Evolutionary conservation across 2,888 invertebrate genomes (phyloP).

Genomic region (Chouioia cunea): DNA sequence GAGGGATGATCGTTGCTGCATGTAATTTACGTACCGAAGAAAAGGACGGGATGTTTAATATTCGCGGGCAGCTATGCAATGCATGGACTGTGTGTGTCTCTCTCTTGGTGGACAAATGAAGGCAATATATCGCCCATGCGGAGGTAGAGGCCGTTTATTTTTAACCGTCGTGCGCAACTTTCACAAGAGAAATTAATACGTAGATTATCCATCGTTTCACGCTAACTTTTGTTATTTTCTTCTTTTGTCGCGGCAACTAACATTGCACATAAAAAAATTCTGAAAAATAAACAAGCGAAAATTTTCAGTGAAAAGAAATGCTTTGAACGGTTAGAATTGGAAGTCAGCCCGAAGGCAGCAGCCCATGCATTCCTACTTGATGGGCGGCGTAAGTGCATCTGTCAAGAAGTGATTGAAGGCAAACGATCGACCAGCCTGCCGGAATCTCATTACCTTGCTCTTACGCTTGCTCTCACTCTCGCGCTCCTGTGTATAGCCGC

Average conservation of each 20-base stretch:
- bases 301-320: too few relatives aligned
- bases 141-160: not conserved
- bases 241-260: slow-evolving; percentile 20
- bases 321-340: slow-evolving; percentile 47
- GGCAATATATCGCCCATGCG: slow-evolving; percentile 34
- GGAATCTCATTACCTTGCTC: slow-evolving; percentile 60
- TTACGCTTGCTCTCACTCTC: too few relatives aligned
- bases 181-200: slow-evolving; percentile 44
- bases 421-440: slow-evolving; percentile 57
- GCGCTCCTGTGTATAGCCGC: not conserved
- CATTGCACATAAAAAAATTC: too few relatives aligned
- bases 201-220: slow-evolving; percentile 43
- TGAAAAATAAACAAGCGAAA: not conserved
- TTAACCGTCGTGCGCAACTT: slow-evolving; percentile 8
- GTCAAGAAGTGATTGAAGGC: slow-evolving; percentile 67
- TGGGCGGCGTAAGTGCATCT: slow-evolving; percentile 65
- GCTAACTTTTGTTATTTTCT: slow-evolving; percentile 8
- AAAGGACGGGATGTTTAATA: slow-evolving; percentile 45
- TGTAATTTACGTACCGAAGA: slow-evolving; percentile 51
- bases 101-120: slow-evolving; percentile 39
- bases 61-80: slow-evolving; percentile 26
- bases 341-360: slow-evolving; percentile 57
- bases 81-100: slow-evolving; percentile 13
- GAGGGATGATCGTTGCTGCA: slow-evolving; percentile 8
- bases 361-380: slow-evolving; percentile 60